Evolutionary conservation across 2,888 invertebrate genomes (phyloP), one percentile per base, ranked within the genome.

Genomic region (Tenthredo distinguenda): DNA sequence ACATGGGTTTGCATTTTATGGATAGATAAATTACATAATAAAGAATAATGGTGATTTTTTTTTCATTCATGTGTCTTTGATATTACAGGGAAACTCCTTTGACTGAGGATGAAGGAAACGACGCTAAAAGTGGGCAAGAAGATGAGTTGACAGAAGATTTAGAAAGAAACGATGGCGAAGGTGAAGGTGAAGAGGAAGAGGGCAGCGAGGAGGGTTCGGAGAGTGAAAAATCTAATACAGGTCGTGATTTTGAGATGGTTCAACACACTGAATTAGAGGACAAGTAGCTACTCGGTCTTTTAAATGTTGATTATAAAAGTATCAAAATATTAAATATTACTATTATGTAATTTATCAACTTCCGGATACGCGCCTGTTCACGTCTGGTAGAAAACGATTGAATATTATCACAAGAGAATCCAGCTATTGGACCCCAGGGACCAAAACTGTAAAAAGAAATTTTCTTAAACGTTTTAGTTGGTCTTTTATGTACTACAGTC

Each of bases 221-320:
- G 91, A 97, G 97, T 18, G 98, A 98, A 90, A 95, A 97, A 85
- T 97, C 97, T 18, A 97, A 97, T 88, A 97, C 97, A 0, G 98
- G 97, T 89, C 96, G 97, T 90, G 98, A 98, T 94, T 98, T 98
- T 93, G 98, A 98, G 94, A 97, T 98, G 92, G 96, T 98, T 83
- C 97, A 97, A 90, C 95, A 92, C 87, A 93, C 92, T 82, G 94
- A 94, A 85, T 89, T 91, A 79, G 91, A 91, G 77, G 87, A 87
- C 12, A 87, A 86, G 86, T 87, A 83, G 34, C 65, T 34, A 40
- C 37, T 62, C 81, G 15, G 37, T 37, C 31, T 55, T 26, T 50
- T 77, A 1, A 77, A 62, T 81, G 81, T 81, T 62, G 62, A 62
- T 81, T 62, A 81, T 81, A 58, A 81, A 81, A 50, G 47, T 18